A percentile compares a stretch with the other conserved stretches of the same genome.
phyloP scores from a whole-genome alignment of 2,113 vertebrate genomes.

The Psammodynastes pulverulentus region DNA sequence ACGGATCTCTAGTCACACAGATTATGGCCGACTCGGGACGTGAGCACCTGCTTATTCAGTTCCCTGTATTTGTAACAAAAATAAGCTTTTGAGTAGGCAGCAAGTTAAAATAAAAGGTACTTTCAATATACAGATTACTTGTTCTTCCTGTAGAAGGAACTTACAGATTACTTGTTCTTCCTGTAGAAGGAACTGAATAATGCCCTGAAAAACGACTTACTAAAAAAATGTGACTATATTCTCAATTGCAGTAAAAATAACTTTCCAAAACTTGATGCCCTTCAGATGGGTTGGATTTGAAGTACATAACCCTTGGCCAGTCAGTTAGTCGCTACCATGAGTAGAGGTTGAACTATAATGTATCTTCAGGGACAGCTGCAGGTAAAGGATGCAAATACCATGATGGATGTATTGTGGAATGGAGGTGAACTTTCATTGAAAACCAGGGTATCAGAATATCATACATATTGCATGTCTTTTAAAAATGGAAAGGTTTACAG shows the following conservation, averaged over 20 bases:
- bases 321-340: not conserved
- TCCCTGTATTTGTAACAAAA: not conserved
- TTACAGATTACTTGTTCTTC: not conserved
- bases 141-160: not conserved
- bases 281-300: not conserved
- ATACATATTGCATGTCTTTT: not conserved
- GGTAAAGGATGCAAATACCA: not conserved
- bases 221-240: not conserved
- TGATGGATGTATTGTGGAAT: not conserved
- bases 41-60: not conserved
- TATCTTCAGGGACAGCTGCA: not conserved
- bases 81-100: not conserved
- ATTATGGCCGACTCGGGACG: not conserved
- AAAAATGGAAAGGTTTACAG: not conserved
- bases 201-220: not conserved
- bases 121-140: not conserved
- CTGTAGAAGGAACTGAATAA: not conserved
- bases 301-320: not conserved
- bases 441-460: not conserved
- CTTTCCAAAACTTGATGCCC: not conserved
- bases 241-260: not conserved
- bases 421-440: not conserved
- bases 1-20: not conserved
- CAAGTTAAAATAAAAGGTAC: not conserved
- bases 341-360: not conserved